Base-by-base conservation (phyloP, 92 coral and sea anemone genomes). In the Galaxea fascicularis region DNA sequence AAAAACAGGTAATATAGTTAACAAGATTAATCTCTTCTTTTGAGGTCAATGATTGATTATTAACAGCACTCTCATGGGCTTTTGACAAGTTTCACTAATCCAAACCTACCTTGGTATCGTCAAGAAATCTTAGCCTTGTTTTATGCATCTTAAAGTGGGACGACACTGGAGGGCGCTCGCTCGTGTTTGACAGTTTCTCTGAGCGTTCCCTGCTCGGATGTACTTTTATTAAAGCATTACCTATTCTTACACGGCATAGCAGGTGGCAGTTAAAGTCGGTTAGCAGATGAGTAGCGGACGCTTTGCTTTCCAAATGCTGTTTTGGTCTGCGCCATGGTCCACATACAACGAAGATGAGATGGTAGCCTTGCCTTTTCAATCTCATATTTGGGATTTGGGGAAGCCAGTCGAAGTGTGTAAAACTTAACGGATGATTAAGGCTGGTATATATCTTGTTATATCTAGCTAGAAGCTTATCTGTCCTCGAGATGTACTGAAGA, bases 221-320 rank as follows among this genome's bases (percentile, higher is more conserved):
- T 25, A 45, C 54, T 78, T 78, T 67, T 45, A 44, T 20, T 44
- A 26, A 63, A 62, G 82, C 72, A 78, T 78, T 78, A 78, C 82
- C 39, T 25, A 78, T 78, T 78, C 82, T 78, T 63, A 78, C 82
- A 65, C 44, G 45, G 45, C 15, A 15, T 7, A 64, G 46, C 82
- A 78, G 82, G 82, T 78, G 72, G 72, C 6, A 0, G 25, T 73
- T 0, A 27, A 24, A 27, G 30, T n/a, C 31, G 29, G 41, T 35
- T 2, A 35, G 41, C 41, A 35, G 41, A 35, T 6, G 2, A 6
- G 41, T n/a, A 35, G 41, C 41, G 41, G 41, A 35, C 41, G 41
- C 2, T 35, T 35, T 35, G 41, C 6, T 35, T n/a, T n/a, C n/a
- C n/a, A n/a, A n/a, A n/a, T n/a, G n/a, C n/a, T n/a, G n/a, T n/a